Percentiles rank a stretch among this genome's conserved stretches.
Evolutionary conservation across 2,888 invertebrate genomes (phyloP).

Genomic region (Caenorhabditis virilis): DNA sequence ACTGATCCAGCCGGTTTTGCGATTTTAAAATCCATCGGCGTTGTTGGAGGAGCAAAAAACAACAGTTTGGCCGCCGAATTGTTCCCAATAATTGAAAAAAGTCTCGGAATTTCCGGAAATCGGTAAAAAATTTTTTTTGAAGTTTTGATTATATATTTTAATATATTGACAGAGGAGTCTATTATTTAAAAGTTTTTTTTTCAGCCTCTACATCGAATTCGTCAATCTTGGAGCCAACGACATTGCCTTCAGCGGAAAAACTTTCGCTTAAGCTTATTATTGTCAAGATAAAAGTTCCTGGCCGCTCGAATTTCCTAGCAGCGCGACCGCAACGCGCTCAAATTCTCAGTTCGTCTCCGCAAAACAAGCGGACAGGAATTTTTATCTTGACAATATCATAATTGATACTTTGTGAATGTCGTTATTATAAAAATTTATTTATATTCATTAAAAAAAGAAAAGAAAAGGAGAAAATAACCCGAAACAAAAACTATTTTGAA

Average conservation of each 20-base stretch:
- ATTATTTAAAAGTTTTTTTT: slow-evolving; percentile 8
- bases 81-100: slow-evolving; percentile 44
- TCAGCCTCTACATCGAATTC: slow-evolving; percentile 51
- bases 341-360: no score
- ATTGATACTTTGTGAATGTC: no score
- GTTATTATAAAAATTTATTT: no score
- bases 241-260: slow-evolving; percentile 48
- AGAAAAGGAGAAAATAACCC: slow-evolving; percentile 5
- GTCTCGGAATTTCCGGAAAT: slow-evolving; percentile 46
- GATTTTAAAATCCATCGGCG: slow-evolving; percentile 51
- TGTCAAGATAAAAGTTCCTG: no score
- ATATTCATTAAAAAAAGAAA: slow-evolving; percentile 3
- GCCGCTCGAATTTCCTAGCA: no score
- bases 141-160: neutral
- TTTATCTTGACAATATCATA: no score
- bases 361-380: no score
- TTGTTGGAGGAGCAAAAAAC: slow-evolving; percentile 36
- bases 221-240: slow-evolving; percentile 44
- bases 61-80: slow-evolving; percentile 38
- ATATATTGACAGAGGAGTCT: neutral
- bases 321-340: no score
- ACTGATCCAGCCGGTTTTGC: slow-evolving; percentile 44
- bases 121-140: slow-evolving; percentile 21
- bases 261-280: slow-evolving; percentile 42
- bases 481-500: no score